Base-by-base conservation (phyloP, 2,797 vertebrate species). In the Alcedo atthis region DNA sequence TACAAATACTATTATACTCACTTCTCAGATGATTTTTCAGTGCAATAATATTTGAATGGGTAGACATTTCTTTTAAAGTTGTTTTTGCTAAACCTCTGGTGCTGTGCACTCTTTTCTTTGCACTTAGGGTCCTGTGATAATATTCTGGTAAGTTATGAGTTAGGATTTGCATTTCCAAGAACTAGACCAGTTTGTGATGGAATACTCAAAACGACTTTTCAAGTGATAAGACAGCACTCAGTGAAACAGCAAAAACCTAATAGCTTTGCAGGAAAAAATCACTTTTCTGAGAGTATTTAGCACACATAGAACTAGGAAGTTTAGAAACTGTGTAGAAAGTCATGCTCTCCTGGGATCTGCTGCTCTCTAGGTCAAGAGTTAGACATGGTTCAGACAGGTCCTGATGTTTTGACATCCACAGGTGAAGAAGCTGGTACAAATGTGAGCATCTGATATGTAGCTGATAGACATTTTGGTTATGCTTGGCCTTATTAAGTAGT, bases 251-350 rank as follows among this genome's bases (percentile, higher is more conserved):
- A 81, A 76, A 19, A 11, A 63, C 5, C 24, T 67, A 78, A 54
- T 35, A 53, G 10, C 20, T 78, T 76, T 79, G 37, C 30, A 76
- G 37, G 57, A 67, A 67, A 67, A 12, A 8, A 40, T 57, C 71
- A 2, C 78, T 73, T 70, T 91, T 75, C 32, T 79, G 15, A 37
- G 12, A 66, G 3, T 2, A 0, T 84, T 92, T 18, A 59, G 66
- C 16, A 28, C 40, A 25, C 12, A 68, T 10, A 73, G 70, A 84
- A 63, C 11, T 12, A 55, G 18, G 24, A 70, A 64, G 21, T 74
- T 92, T 77, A 84, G 64, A 87, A 90, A 85, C 14, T 55, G 15
- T 80, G 51, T 32, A 58, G 49, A 40, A 84, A 80, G 83, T 91
- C 49, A 9, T 86, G 37, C 9, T 14, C n/a, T 71, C 46, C 32